Conservation (phyloP, 2,797 vertebrate genomes). For the Margarornis squamiger region DNA sequence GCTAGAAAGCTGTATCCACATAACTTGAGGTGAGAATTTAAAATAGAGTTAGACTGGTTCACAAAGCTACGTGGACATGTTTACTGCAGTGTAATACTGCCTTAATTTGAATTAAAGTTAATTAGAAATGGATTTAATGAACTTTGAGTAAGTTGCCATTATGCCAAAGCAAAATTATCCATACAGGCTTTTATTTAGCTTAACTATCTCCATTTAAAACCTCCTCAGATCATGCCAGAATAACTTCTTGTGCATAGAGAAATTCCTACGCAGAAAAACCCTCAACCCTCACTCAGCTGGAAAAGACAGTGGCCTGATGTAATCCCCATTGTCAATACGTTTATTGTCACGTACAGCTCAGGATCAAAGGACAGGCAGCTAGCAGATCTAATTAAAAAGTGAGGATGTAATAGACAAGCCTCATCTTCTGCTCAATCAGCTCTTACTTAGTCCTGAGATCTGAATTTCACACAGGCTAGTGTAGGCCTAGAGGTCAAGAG, state of each 20-base stretch:
- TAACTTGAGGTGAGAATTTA: not conserved
- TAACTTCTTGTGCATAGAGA: not conserved
- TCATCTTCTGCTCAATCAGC: slow-evolving; percentile 63
- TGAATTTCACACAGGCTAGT: slow-evolving; percentile 26
- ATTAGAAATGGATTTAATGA: slow-evolving; percentile 62
- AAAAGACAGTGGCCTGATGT: not conserved
- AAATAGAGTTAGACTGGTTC: slow-evolving; percentile 4
- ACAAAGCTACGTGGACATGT: not conserved
- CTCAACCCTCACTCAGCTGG: not conserved
- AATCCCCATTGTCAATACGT: slow-evolving; percentile 28
- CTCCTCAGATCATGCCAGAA: not conserved
- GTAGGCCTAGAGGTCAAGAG: slow-evolving; percentile 37
- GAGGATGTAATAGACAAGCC: slow-evolving; percentile 55
- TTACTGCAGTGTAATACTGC: not conserved
- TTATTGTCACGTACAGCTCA: slow-evolving; percentile 35
- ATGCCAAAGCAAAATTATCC: slow-evolving; percentile 11
- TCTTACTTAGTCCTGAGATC: slow-evolving; percentile 36
- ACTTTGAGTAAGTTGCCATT: slow-evolving; percentile 41
- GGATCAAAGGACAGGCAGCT: slow-evolving; percentile 47
- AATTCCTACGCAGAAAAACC: not conserved
- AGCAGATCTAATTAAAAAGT: slow-evolving; percentile 63
- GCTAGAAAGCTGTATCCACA: not conserved
- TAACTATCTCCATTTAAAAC: not conserved
- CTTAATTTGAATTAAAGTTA: slow-evolving; percentile 30
- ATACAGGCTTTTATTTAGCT: not conserved